Base-by-base conservation (phyloP, 1,140 invertebrate genomes). In the Meloidogyne hapla region DNA sequence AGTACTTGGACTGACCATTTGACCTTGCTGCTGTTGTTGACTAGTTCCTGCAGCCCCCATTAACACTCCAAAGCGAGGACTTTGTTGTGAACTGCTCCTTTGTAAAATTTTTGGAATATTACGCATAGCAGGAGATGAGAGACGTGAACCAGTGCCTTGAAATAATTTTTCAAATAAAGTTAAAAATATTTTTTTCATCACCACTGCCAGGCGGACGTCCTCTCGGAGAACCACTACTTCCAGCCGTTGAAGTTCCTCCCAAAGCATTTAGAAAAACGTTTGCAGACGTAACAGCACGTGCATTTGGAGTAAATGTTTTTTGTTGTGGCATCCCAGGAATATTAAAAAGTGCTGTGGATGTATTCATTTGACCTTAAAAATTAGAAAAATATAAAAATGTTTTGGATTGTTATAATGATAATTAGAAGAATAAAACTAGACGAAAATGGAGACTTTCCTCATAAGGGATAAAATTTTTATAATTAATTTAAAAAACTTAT, bases 221-320 rank as follows among this genome's bases (percentile, higher is more conserved):
- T 65, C 74, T 40, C 2, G 74, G 74, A 3, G 74, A 75, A 48
- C 33, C 70, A 56, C 18, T 56, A 56, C 18, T 56, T 56, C 48
- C 48, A n/a, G 18, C n/a, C 6, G 48, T 48, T 48, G 45, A 4
- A 48, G 45, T 5, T 56, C 2, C 18, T 21, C 48, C 48, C 1
- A 56, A n/a, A 56, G 71, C 38, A 63, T 61, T 64, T 15, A 61
- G 18, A 33, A 73, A 26, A 63, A 23, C 28, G 23, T 61, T 21
- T 18, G 12, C 70, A 28, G 64, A 73, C 5, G 64, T 64, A 40
- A 38, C 56, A 6, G 38, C 18, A 23, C 71, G 71, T 15, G 71
- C n/a, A 40, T 64, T 79, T 64, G 56, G 75, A 10, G 74, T 56
- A 40, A 76, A 75, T 61, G 33, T 40, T 61, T 62, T 76, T 77